These are phyloP conservation scores for Astyanax mexicanus DNA, from an alignment of 2,797 vertebrate genomes.

Conservation along the genomic window DNA sequence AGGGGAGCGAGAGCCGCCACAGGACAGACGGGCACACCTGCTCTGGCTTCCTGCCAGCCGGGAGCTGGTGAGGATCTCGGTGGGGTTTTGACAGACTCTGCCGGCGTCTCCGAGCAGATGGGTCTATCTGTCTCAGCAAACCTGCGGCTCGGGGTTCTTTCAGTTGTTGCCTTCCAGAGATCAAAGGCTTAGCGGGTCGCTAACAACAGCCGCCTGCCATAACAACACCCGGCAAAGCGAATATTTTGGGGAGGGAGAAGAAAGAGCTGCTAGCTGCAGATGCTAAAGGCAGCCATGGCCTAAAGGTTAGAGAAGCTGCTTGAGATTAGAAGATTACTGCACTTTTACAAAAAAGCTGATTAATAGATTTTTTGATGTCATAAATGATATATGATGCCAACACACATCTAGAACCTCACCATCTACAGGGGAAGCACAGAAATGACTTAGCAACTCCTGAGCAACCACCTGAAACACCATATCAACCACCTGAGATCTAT, in stretches of 20 bases:
- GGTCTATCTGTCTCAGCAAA: conserved; percentile 1
- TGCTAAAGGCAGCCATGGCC: no score
- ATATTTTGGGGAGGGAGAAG: neutral
- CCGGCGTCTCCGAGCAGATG: neutral
- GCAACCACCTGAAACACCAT: no score
- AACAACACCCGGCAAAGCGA: neutral
- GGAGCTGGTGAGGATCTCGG: neutral
- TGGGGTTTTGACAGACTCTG: neutral
- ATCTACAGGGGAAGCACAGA: no score
- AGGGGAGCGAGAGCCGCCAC: neutral
- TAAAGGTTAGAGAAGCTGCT: no score
- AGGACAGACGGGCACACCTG: conserved; percentile 12
- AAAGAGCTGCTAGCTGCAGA: neutral
- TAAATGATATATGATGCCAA: no score
- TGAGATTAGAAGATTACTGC: no score
- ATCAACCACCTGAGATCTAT: no score
- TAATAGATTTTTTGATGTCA: no score
- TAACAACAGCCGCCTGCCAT: neutral
- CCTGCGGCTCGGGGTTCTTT: neutral
- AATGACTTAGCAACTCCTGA: no score
- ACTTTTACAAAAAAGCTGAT: no score
- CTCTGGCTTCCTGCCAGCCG: neutral
- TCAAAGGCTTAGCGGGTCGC: neutral
- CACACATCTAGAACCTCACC: no score
- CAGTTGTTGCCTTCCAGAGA: neutral